A percentile compares a stretch with the other conserved stretches of the same genome.
Conservation (phyloP, 2,113 vertebrate genomes). For the Shinisaurus crocodilurus region DNA sequence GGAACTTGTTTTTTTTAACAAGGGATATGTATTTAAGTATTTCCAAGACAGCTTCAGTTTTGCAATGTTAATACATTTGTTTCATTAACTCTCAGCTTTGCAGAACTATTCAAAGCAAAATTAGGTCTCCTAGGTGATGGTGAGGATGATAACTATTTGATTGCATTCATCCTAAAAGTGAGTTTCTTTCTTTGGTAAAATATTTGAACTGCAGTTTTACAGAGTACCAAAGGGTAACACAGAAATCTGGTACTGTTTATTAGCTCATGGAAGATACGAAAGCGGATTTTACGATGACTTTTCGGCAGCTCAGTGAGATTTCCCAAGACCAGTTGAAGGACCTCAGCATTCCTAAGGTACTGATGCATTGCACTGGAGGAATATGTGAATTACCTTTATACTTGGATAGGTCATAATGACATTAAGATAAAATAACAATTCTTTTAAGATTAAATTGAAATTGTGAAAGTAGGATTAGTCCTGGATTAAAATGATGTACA, state of each 20-base stretch:
- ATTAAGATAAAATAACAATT: background rate
- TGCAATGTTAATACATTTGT: constrained; percentile 40
- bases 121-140: constrained; percentile 79
- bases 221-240: background rate
- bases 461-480: background rate
- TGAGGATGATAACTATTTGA: constrained; percentile 74
- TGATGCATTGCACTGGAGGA: constrained; percentile 17
- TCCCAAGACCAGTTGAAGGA: constrained; percentile 72
- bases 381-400: background rate
- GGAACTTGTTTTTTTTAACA: constrained; percentile 24
- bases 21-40: background rate
- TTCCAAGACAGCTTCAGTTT: constrained; percentile 1
- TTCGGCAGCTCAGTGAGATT: constrained; percentile 83
- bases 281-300: constrained; percentile 86
- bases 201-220: constrained; percentile 26
- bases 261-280: constrained; percentile 84
- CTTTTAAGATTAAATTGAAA: background rate
- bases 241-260: constrained; percentile 47
- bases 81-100: constrained; percentile 72
- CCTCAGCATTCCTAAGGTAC: constrained; percentile 75
- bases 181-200: constrained; percentile 58
- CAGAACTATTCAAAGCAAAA: constrained; percentile 82
- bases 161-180: constrained; percentile 81
- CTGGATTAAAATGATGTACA: background rate
- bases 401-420: background rate